Conservation (phyloP, 2,797 vertebrate species). For the Tragelaphus eurycerus region DNA sequence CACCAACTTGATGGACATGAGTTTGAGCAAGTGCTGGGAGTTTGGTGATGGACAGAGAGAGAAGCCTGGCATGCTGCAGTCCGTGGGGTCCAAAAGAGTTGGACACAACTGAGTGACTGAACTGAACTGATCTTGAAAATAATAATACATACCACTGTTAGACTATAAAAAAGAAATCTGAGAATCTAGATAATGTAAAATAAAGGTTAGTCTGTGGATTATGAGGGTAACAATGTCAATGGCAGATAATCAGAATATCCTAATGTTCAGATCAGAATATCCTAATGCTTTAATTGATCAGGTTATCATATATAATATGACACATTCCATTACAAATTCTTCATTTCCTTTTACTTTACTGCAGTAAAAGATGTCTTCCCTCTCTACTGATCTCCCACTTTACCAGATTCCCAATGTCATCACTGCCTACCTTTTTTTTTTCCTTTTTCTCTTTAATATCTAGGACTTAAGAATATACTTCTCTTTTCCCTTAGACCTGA, state of each 20-base stretch:
- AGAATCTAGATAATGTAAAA: not conserved
- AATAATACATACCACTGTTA: not conserved
- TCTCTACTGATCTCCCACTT: not conserved
- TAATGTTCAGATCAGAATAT: not conserved
- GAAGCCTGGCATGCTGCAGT: not conserved
- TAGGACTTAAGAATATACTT: not conserved
- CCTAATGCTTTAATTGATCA: not conserved
- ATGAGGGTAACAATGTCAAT: not conserved
- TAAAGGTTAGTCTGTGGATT: not conserved
- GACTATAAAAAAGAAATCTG: not conserved
- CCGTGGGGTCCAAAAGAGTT: not conserved
- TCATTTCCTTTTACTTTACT: not conserved
- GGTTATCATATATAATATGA: not conserved
- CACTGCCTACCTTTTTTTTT: not conserved
- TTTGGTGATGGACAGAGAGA: not conserved
- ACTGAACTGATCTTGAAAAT: not conserved
- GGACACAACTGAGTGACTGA: not conserved
- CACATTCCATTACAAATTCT: not conserved
- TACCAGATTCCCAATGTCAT: not conserved
- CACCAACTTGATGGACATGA: not conserved
- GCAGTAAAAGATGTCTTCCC: not conserved
- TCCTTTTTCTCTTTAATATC: not conserved
- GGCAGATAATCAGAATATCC: not conserved
- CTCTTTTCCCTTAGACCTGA: not conserved
- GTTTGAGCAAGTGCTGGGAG: not conserved